Percentiles rank a stretch among this genome's conserved stretches.
Conservation (phyloP, 2,113 vertebrate species). For the Microcebus murinus region DNA sequence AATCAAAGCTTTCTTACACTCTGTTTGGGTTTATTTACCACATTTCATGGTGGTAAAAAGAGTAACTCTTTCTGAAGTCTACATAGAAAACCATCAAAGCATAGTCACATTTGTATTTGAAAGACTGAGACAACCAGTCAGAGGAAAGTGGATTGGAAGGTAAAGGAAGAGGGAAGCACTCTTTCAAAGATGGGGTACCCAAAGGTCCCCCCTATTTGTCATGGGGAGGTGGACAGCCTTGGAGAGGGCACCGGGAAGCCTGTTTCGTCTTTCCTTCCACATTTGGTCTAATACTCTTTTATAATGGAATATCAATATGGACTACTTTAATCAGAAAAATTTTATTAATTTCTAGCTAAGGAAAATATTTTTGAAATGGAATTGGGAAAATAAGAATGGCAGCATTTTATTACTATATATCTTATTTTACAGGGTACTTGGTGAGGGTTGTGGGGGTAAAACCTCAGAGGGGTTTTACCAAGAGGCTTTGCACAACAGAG, state of each 20-base stretch:
- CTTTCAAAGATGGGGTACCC: neutral
- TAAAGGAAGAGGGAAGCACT: neutral
- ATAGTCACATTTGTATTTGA: neutral
- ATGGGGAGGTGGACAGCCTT: no score
- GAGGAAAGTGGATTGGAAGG: neutral
- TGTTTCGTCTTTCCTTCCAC: neutral
- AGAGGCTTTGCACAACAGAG: neutral
- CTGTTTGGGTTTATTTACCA: neutral
- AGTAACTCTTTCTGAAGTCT: neutral
- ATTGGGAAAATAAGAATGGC: neutral
- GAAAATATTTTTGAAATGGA: neutral
- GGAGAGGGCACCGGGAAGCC: neutral
- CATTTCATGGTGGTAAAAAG: neutral
- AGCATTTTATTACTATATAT: neutral
- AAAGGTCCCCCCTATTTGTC: neutral
- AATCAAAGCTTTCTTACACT: constrained; percentile 30
- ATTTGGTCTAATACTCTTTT: neutral
- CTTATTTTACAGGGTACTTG: neutral
- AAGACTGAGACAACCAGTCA: neutral
- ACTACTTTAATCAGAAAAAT: neutral
- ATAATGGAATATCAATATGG: neutral
- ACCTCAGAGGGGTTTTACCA: neutral
- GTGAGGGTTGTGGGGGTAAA: neutral
- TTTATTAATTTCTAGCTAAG: neutral
- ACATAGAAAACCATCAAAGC: neutral